Conservation (phyloP, 2,113 vertebrate genomes). For the Pelvicachromis taeniatus region DNA sequence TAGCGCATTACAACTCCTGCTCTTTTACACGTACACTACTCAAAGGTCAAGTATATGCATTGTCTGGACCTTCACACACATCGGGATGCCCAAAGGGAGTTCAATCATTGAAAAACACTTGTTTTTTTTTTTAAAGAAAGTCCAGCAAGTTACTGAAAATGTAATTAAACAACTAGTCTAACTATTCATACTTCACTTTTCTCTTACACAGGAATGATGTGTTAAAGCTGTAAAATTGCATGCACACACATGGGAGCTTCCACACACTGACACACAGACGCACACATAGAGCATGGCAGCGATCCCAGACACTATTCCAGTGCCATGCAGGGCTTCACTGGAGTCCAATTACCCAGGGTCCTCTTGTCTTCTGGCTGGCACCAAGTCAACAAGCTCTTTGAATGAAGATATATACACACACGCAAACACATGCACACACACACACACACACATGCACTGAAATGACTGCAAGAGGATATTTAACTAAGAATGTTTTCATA, state of each 20-base stretch:
- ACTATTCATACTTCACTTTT: neutral
- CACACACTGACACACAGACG: neutral
- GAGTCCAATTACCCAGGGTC: conserved; percentile 47
- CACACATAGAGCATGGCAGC: conserved; percentile 13
- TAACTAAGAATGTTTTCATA: neutral
- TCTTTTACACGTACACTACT: neutral
- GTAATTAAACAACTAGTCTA: neutral
- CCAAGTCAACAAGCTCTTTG: conserved; percentile 13
- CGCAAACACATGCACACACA: neutral
- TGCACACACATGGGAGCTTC: neutral
- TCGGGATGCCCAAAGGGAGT: neutral
- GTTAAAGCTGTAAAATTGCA: neutral
- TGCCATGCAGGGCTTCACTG: conserved; percentile 34
- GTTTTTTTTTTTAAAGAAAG: neutral
- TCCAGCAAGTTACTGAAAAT: neutral
- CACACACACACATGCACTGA: neutral
- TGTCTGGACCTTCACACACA: neutral
- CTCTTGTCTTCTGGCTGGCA: conserved; percentile 34
- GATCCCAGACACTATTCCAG: conserved; percentile 26
- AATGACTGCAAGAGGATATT: neutral
- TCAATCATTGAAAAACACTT: neutral
- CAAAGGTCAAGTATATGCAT: neutral
- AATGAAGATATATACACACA: neutral
- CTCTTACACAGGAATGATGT: neutral
- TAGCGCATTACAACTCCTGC: neutral